phyloP scores from a whole-genome alignment of 53 echinoderm and acorn worm species.

The Hippasteria phrygiana region DNA sequence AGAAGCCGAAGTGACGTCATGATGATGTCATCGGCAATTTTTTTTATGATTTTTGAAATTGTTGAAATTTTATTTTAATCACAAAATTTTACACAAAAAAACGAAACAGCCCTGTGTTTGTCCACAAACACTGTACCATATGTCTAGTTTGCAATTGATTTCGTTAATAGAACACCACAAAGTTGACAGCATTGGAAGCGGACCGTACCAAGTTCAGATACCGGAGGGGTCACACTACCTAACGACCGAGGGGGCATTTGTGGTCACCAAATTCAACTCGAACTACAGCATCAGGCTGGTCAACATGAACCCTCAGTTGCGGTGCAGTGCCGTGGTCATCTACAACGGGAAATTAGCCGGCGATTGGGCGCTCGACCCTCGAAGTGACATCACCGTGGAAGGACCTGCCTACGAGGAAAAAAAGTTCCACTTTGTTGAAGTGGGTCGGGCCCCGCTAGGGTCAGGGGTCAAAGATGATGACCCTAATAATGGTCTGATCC shows the following conservation, averaged over 20 bases:
- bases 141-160: neutral
- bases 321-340: conserved; percentile 30
- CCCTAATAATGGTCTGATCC: conserved; percentile 45
- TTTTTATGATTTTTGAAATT: too few species aligned
- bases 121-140: too few species aligned
- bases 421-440: conserved; percentile 55
- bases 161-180: neutral
- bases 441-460: conserved; percentile 7
- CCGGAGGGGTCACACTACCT: conserved; percentile 21
- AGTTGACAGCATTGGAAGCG: conserved; percentile 11
- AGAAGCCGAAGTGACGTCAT: too few species aligned
- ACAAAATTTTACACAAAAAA: too few species aligned
- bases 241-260: conserved; percentile 31
- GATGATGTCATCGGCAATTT: too few species aligned
- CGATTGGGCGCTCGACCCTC: conserved; percentile 39
- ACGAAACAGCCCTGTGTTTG: too few species aligned
- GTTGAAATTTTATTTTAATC: too few species aligned
- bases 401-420: conserved; percentile 6
- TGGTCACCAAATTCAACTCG: neutral
- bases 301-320: neutral
- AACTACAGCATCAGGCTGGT: conserved; percentile 30
- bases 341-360: conserved; percentile 51
- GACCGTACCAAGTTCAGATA: conserved; percentile 35
- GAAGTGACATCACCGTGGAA: neutral
- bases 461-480: conserved; percentile 38